Evolutionary conservation across 2,888 invertebrate species (phyloP), one percentile per base, ranked within the genome.

Genomic region (Allophyes oxyacanthae): DNA sequence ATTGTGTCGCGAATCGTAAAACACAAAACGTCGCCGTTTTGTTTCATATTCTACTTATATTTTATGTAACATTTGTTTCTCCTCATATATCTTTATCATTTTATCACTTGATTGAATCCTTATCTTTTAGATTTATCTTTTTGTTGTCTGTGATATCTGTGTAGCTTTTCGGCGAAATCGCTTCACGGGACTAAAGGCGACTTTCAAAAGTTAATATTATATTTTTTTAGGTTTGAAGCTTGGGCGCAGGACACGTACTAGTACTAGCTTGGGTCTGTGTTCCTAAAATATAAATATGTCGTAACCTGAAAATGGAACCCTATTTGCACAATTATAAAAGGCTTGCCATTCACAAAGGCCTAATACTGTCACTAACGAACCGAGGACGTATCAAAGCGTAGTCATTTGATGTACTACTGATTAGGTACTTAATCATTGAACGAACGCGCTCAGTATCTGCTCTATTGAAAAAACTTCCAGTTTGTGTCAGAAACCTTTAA

Each of bases 51-150:
- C 14, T 40, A 6, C 6, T 14, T 26, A 14, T 33, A 9, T 30
- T 15, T 54, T 42, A 28, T n/a, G 10, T 26, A 25, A 3, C 5
- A 11, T 37, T 50, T 45, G 38, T 36, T 14, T 14, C 46, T 40
- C 14, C 14, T 50, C 33, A 25, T 25, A 30, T 9, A 8, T 28
- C 8, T 64, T 58, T 44, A 33, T 51, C 5, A n/a, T 40, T 26
- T 25, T 33, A 37, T 45, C 25, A 13, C 33, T 52, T 53, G 13
- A 67, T 53, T 48, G 40, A 45, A 52, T 49, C 49, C 20, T 20
- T 37, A 13, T 37, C 26, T 30, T n/a, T 30, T 6, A 37, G 11
- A 57, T 50, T 43, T 44, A 9, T 67, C 15, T 15, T 1, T 4
- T 15, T n/a, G 10, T 26, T 45, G 6, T 36, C 8, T 25, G 26